Percentiles rank a stretch among this genome's conserved stretches.
These are phyloP conservation scores for Scaptomyza montana DNA, from an alignment of 1,140 invertebrate species.

Conservation along the genomic window DNA sequence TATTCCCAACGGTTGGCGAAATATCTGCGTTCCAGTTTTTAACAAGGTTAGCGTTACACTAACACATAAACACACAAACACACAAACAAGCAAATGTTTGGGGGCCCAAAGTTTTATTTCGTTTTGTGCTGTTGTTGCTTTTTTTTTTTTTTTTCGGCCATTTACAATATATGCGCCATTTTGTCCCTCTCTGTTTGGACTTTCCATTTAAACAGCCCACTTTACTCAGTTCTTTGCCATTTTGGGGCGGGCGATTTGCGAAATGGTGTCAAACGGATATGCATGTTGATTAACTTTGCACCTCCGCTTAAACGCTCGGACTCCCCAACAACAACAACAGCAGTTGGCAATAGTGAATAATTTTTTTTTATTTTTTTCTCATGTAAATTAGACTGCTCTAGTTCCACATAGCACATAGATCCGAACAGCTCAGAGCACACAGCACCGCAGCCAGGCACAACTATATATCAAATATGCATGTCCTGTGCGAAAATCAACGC, in stretches of 20 bases:
- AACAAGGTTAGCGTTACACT: constrained; percentile 45
- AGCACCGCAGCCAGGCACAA: not conserved
- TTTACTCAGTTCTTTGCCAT: not conserved
- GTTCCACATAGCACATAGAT: constrained; percentile 20
- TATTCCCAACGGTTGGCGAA: constrained; percentile 9
- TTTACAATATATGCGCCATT: constrained; percentile 74
- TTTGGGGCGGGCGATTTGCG: constrained; percentile 44
- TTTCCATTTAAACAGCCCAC: constrained; percentile 7
- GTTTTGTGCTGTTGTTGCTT: constrained; percentile 45
- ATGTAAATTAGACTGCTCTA: constrained; percentile 71
- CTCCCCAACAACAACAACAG: constrained; percentile 6
- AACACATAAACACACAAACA: constrained; percentile 22
- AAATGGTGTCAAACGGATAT: constrained; percentile 82
- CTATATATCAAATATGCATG: constrained; percentile 45
- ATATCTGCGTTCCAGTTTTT: constrained; percentile 49
- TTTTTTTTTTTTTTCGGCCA: constrained; percentile 58
- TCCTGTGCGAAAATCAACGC: constrained; percentile 79
- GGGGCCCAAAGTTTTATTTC: constrained; percentile 33
- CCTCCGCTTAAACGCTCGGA: constrained; percentile 71
- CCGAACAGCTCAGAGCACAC: not conserved
- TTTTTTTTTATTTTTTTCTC: constrained; percentile 4
- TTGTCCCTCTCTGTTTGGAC: constrained; percentile 22
- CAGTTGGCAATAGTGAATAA: constrained; percentile 39
- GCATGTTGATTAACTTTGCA: constrained; percentile 83
- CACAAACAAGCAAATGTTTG: constrained; percentile 11